Evolutionary conservation across 2,113 vertebrate genomes (phyloP).

Genomic region (Macquaria ambigua): DNA sequence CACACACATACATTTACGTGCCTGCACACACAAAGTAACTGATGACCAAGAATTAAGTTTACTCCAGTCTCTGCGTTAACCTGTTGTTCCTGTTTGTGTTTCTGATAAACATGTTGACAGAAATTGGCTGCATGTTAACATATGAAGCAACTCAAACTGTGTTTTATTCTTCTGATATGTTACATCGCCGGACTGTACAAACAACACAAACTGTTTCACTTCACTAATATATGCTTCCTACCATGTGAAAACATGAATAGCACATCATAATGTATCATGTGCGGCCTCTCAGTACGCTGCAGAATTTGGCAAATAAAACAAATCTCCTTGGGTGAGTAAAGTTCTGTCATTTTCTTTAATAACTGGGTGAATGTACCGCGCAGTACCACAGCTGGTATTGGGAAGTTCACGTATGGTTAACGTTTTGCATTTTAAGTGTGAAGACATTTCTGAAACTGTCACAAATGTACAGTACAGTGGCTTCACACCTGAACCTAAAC

Average conservation of each 20-base stretch:
- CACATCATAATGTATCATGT: conserved; percentile 37
- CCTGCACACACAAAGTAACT: background rate
- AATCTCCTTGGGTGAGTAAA: background rate
- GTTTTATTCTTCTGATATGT: conserved; percentile 24
- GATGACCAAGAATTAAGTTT: too few species aligned
- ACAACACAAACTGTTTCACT: conserved; percentile 31
- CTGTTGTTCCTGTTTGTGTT: conserved; percentile 42
- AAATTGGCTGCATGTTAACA: background rate
- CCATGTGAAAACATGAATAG: conserved; percentile 13
- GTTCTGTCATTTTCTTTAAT: background rate
- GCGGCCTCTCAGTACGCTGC: background rate
- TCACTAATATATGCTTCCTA: conserved; percentile 27
- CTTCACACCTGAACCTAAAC: conserved; percentile 41
- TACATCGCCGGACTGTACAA: conserved; percentile 13
- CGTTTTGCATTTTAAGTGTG: conserved; percentile 20
- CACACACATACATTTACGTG: conserved; percentile 12
- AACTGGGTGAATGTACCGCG: background rate
- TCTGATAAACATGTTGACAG: conserved; percentile 1
- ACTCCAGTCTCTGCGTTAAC: background rate
- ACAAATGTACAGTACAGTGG: conserved; percentile 6
- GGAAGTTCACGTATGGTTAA: background rate
- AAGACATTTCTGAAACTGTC: conserved; percentile 27
- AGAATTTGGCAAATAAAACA: conserved; percentile 67
- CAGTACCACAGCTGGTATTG: background rate
- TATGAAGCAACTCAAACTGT: conserved; percentile 16